Base-by-base conservation (phyloP, 2,888 invertebrate genomes). In the Tineola bisselliella region DNA sequence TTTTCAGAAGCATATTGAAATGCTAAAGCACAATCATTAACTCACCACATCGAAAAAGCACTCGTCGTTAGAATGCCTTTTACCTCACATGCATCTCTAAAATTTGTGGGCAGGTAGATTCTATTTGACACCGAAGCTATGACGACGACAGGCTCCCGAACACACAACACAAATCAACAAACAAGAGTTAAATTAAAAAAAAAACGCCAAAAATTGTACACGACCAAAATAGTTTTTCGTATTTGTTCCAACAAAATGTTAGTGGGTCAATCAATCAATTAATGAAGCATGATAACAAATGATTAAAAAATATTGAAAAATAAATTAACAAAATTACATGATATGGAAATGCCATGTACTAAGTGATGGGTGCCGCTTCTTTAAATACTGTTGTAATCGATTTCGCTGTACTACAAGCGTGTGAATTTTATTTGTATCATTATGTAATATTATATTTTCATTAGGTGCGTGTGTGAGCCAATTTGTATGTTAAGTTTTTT, bases 111-210 rank as follows among this genome's bases (percentile, higher is more conserved):
- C 33, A 56, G 8, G 17, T 18, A 25, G 58, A 13, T 5, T 33
- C n/a, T 15, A 18, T 10, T 18, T 38, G 72, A 15, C 18, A n/a
- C n/a, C 59, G 59, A 15, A 19, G 44, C 43, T 15, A 59, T 17
- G 44, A 18, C 19, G 58, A 59, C 59, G 44, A 25, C 81, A 78
- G 79, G 76, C 66, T 68, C 74, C 75, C 78, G 44, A 76, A 33
- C 79, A 81, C 84, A 84, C 84, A 83, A 87, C 86, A 87, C 84
- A 87, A 84, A 86, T 84, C 81, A 84, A 87, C 84, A 76, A 83
- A 86, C 86, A 84, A 84, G 84, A 84, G 19, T 25, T 76, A 78
- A 73, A 74, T 74, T 73, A 74, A 25, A 25, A 25, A 73, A 12
- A 52, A 13, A 52, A 52, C 52, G 17, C 10, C 52, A 52, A 17